Percentiles rank a stretch among this genome's conserved stretches.
phyloP scores from a whole-genome alignment of 2,797 vertebrate genomes.

The Coluber constrictor region DNA sequence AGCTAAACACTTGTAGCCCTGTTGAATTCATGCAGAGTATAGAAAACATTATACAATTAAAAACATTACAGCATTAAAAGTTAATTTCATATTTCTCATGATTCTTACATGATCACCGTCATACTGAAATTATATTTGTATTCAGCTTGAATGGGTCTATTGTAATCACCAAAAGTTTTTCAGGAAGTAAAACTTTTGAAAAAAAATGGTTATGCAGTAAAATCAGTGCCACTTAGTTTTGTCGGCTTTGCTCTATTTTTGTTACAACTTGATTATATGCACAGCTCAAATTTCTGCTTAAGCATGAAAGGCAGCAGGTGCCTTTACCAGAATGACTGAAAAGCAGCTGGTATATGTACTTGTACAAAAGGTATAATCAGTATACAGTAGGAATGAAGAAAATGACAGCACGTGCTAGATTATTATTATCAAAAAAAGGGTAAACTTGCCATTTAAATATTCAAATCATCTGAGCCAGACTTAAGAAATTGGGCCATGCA shows the following conservation, averaged over 20 bases:
- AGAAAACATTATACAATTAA: background rate
- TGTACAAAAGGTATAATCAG: conserved; percentile 32
- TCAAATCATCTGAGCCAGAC: background rate
- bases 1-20: background rate
- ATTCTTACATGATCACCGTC: background rate
- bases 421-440: conserved; percentile 41
- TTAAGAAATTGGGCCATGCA: conserved; percentile 10
- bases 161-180: background rate
- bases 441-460: conserved; percentile 25
- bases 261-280: conserved; percentile 5
- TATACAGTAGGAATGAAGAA: background rate
- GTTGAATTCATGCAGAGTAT: background rate
- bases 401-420: conserved; percentile 40
- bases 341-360: background rate
- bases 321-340: conserved; percentile 3
- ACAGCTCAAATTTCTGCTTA: conserved; percentile 1
- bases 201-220: background rate
- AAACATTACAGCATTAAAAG: background rate
- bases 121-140: background rate
- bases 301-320: conserved; percentile 25
- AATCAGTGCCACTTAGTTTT: background rate
- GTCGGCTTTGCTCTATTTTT: background rate
- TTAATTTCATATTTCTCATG: background rate
- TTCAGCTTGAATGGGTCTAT: background rate
- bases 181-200: background rate